A percentile compares a stretch with the other conserved stretches of the same genome.
Conservation (phyloP, 37 sponge, comb jelly and placozoan species). For the Corticium candelabrum region DNA sequence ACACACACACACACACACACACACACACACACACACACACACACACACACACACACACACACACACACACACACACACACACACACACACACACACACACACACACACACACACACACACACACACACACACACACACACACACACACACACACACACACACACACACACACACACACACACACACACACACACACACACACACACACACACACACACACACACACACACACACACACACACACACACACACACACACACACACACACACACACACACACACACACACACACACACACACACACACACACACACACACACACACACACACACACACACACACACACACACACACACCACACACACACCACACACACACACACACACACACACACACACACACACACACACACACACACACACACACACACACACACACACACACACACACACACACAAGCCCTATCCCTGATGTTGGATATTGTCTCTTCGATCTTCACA, state of each 20-base stretch:
- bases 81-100: slow-evolving; percentile 5
- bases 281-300: slow-evolving; percentile 5
- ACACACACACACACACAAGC: slow-evolving; percentile 3
- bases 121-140: slow-evolving; percentile 5
- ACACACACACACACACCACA: too few relatives aligned
- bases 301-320: slow-evolving; percentile 5
- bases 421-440: slow-evolving; percentile 5
- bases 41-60: slow-evolving; percentile 5
- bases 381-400: slow-evolving; percentile 5
- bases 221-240: slow-evolving; percentile 5
- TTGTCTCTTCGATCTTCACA: too few relatives aligned
- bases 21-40: slow-evolving; percentile 5
- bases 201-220: slow-evolving; percentile 5
- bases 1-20: slow-evolving; percentile 5
- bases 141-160: slow-evolving; percentile 5
- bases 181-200: slow-evolving; percentile 5
- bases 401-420: slow-evolving; percentile 5
- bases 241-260: slow-evolving; percentile 5
- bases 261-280: slow-evolving; percentile 5
- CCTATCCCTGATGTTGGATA: too few relatives aligned
- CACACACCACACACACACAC: too few relatives aligned
- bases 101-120: slow-evolving; percentile 5
- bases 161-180: slow-evolving; percentile 5
- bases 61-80: slow-evolving; percentile 5
- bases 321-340: slow-evolving; percentile 5